These are phyloP conservation scores for Epiperipatus broadwayi DNA, from an alignment of 2,888 invertebrate genomes.

Conservation along the genomic window DNA sequence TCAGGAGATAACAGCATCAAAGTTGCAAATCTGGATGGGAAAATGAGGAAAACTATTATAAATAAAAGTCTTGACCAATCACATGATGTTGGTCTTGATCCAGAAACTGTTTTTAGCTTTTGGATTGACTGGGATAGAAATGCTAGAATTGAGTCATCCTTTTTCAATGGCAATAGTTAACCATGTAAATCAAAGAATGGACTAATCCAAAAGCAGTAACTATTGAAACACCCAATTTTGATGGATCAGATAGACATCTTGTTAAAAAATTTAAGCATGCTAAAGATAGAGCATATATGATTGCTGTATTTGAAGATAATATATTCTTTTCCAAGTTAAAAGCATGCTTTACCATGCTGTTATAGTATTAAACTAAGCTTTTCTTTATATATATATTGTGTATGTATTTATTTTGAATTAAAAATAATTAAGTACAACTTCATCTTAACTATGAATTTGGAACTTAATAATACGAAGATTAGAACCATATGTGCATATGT, in stretches of 20 bases:
- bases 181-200: conserved; percentile 55
- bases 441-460: too few species aligned
- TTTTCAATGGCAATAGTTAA: conserved; percentile 55
- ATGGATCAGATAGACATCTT: conserved; percentile 45
- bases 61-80: conserved; percentile 40
- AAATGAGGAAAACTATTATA: conserved; percentile 37
- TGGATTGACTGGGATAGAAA: conserved; percentile 52
- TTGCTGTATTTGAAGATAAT: too few species aligned
- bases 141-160: conserved; percentile 42
- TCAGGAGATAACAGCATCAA: conserved; percentile 30
- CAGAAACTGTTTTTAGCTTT: conserved; percentile 37
- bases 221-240: conserved; percentile 45
- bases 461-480: too few species aligned
- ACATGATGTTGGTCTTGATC: conserved; percentile 47
- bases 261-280: conserved; percentile 39
- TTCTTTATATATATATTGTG: too few species aligned
- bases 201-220: conserved; percentile 55
- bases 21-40: conserved; percentile 39
- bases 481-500: too few species aligned
- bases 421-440: too few species aligned
- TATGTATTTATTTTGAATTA: too few species aligned
- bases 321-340: too few species aligned
- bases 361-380: too few species aligned
- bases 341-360: too few species aligned
- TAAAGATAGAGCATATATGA: too few species aligned